These are phyloP conservation scores for Hypomecis atomaria DNA, from an alignment of 2,888 invertebrate genomes.

Conservation along the genomic window DNA sequence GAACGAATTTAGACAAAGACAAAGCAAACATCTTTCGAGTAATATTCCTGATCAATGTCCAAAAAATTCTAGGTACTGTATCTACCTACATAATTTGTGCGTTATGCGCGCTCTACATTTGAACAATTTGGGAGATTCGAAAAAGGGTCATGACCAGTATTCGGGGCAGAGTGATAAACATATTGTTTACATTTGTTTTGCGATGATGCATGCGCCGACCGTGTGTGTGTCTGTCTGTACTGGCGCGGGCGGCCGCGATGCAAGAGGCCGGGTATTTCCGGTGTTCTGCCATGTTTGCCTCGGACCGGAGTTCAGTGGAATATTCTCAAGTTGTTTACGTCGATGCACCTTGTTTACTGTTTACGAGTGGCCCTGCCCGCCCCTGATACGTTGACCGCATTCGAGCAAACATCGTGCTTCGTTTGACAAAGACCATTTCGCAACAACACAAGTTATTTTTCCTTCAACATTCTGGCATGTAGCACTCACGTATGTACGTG, in stretches of 20 bases:
- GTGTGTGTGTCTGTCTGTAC: conserved; percentile 39
- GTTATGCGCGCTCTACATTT: neutral
- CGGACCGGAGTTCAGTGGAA: conserved; percentile 72
- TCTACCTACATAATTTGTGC: no score
- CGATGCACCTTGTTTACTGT: conserved; percentile 72
- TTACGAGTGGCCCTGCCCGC: conserved; percentile 48
- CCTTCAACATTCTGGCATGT: neutral
- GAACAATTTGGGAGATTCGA: neutral
- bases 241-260: conserved; percentile 47
- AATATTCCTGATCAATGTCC: no score
- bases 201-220: conserved; percentile 25
- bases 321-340: conserved; percentile 68
- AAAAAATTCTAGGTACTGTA: no score
- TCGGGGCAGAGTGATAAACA: conserved; percentile 13
- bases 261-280: conserved; percentile 66
- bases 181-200: conserved; percentile 23
- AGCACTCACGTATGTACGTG: conserved; percentile 12
- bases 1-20: conserved; percentile 5
- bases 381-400: conserved; percentile 37
- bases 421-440: conserved; percentile 32
- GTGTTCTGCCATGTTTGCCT: conserved; percentile 59
- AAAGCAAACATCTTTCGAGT: neutral
- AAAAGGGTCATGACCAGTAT: conserved; percentile 7
- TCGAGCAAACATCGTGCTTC: conserved; percentile 27
- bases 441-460: conserved; percentile 20